These are phyloP conservation scores for Ophion ventricosus DNA, from an alignment of 2,888 invertebrate genomes.

Conservation along the genomic window DNA sequence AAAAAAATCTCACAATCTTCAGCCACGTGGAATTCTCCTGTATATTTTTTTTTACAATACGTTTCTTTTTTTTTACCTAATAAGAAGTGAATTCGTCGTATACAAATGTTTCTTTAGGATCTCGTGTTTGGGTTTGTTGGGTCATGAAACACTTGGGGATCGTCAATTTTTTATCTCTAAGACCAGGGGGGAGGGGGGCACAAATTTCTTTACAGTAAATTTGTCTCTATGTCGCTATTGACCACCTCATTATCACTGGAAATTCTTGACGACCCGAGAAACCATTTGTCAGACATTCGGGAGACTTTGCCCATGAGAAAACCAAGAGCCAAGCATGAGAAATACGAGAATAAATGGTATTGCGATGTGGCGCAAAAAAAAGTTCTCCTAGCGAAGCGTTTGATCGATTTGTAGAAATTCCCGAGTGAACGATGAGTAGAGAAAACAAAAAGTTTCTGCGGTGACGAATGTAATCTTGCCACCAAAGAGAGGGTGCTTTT, in stretches of 20 bases:
- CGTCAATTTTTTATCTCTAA: neutral
- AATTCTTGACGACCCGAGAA: neutral
- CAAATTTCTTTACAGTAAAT: neutral
- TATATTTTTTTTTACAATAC: neutral
- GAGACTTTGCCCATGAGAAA: conserved; percentile 42
- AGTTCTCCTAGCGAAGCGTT: neutral
- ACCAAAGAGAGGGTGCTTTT: conserved; percentile 14
- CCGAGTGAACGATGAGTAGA: neutral
- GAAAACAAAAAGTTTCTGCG: conserved; percentile 7
- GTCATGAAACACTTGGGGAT: neutral
- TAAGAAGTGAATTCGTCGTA: neutral
- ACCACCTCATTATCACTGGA: neutral
- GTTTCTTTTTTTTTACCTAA: neutral
- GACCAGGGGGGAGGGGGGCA: too few species aligned
- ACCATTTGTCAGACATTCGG: conserved; percentile 21
- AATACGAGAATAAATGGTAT: conserved; percentile 35
- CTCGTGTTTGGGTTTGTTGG: neutral
- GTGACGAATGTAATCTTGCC: neutral
- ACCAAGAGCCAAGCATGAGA: conserved; percentile 40
- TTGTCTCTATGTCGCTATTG: neutral
- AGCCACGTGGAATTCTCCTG: conserved; percentile 8
- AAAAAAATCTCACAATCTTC: neutral
- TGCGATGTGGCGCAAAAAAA: conserved; percentile 28
- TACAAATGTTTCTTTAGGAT: neutral
- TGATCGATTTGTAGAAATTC: neutral